Evolutionary conservation across 2,888 invertebrate species (phyloP).

Genomic region (Morpho deidamia): DNA sequence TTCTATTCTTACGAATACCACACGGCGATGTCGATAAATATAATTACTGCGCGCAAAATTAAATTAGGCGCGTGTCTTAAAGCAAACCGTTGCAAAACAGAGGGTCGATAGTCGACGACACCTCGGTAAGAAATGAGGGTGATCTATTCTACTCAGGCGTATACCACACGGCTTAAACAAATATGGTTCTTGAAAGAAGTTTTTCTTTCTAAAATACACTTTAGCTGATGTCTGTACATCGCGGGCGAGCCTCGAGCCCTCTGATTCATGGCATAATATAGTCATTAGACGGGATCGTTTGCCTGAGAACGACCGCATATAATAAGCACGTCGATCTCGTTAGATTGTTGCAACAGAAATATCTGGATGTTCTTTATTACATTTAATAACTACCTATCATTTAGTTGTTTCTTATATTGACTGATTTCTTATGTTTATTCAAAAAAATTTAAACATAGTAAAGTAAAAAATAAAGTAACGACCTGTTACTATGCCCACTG

Average conservation of each 20-base stretch:
- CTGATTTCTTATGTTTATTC: background rate
- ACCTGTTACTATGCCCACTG: too few relatives aligned
- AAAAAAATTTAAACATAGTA: too few relatives aligned
- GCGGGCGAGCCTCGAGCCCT: slow-evolving; percentile 29
- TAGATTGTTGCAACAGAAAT: slow-evolving; percentile 8
- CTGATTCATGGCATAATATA: slow-evolving; percentile 42
- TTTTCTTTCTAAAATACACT: background rate
- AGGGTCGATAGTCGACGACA: too few relatives aligned
- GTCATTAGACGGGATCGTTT: slow-evolving; percentile 36
- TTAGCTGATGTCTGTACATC: slow-evolving; percentile 12
- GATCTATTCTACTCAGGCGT: too few relatives aligned
- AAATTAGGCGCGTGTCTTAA: too few relatives aligned
- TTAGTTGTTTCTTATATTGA: background rate
- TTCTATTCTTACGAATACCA: too few relatives aligned
- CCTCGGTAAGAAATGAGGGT: too few relatives aligned
- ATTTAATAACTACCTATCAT: background rate
- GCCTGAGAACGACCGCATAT: slow-evolving; percentile 30
- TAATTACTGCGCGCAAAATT: too few relatives aligned
- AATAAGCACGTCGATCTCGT: slow-evolving; percentile 10
- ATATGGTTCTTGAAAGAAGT: slow-evolving; percentile 4
- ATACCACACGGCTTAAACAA: too few relatives aligned
- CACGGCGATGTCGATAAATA: too few relatives aligned
- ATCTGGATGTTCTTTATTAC: slow-evolving; percentile 8
- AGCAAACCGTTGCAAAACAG: too few relatives aligned
- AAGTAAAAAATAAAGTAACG: too few relatives aligned